A percentile compares a stretch with the other conserved stretches of the same genome.
Evolutionary conservation across 2,113 vertebrate species (phyloP).

Genomic region (Brachirus orientalis): DNA sequence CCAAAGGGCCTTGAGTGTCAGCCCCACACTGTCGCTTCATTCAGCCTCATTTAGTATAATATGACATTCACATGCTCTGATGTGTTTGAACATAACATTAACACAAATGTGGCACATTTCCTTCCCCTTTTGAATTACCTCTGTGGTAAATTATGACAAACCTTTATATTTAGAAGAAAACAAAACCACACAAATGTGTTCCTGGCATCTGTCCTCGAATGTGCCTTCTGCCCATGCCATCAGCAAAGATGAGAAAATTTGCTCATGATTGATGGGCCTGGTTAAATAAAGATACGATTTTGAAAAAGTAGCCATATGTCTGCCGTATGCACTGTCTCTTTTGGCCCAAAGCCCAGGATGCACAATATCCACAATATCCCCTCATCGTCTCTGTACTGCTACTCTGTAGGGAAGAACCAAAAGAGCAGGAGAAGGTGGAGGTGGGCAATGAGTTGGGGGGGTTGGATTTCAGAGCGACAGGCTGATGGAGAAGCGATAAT

Average conservation of each 20-base stretch:
- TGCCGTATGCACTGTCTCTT: conserved; percentile 36
- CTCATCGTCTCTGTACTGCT: conserved; percentile 45
- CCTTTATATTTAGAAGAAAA: conserved; percentile 48
- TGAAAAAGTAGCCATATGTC: conserved; percentile 62
- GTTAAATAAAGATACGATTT: conserved; percentile 75
- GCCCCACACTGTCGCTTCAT: conserved; percentile 42
- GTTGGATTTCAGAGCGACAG: conserved; percentile 66
- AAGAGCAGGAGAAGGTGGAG: conserved; percentile 30
- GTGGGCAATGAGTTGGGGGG: conserved; percentile 19
- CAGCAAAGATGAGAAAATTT: conserved; percentile 27
- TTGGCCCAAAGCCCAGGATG: conserved; percentile 56
- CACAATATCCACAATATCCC: conserved; percentile 55
- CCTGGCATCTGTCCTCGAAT: conserved; percentile 39
- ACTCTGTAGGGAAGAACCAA: conserved; percentile 12
- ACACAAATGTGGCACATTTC: conserved; percentile 27
- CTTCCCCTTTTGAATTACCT: conserved; percentile 30
- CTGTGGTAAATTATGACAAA: conserved; percentile 32
- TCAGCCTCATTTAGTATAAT: conserved; percentile 60
- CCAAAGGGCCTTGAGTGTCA: conserved; percentile 38
- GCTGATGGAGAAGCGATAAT: conserved; percentile 70
- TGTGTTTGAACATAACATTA: conserved; percentile 48
- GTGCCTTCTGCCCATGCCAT: conserved; percentile 4
- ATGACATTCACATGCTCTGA: conserved; percentile 45
- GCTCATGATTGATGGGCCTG: conserved; percentile 59
- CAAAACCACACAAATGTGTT: conserved; percentile 24